A percentile compares a stretch with the other conserved stretches of the same genome.
phyloP scores from a whole-genome alignment of 2,888 invertebrate genomes.

The Drosophila borborema region DNA sequence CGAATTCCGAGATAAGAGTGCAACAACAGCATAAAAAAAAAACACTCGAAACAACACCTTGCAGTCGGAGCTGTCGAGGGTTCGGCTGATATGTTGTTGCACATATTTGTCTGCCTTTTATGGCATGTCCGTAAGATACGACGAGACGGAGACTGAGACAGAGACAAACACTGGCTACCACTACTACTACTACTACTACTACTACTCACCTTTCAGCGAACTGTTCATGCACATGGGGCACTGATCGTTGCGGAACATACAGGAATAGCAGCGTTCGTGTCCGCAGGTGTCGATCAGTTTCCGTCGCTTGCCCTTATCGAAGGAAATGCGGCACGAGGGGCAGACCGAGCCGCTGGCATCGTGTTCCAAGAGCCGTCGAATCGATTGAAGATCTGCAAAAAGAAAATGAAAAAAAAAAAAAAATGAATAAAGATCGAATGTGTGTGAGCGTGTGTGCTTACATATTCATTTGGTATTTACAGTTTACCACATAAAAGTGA shows the following conservation, averaged over 20 bases:
- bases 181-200: background rate
- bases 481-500: conserved; percentile 21
- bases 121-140: conserved; percentile 62
- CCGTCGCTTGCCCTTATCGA: conserved; percentile 98
- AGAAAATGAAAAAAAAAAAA: conserved; percentile 2
- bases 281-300: conserved; percentile 97
- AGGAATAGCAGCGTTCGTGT: conserved; percentile 97
- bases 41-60: conserved; percentile 57
- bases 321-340: conserved; percentile 96
- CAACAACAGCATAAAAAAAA: conserved; percentile 37
- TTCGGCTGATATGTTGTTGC: conserved; percentile 16
- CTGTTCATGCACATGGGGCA: conserved; percentile 92
- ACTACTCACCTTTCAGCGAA: conserved; percentile 83
- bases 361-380: conserved; percentile 91
- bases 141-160: conserved; percentile 7
- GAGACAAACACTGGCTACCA: conserved; percentile 16
- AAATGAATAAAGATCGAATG: background rate
- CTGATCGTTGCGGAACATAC: conserved; percentile 96
- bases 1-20: conserved; percentile 51
- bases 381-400: conserved; percentile 94
- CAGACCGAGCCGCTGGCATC: conserved; percentile 90
- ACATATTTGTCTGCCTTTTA: conserved; percentile 60
- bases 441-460: conserved; percentile 5
- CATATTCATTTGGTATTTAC: conserved; percentile 37
- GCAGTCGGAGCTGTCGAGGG: conserved; percentile 38